These are phyloP conservation scores for Sebastes steindachneri DNA, from an alignment of 2,797 vertebrate genomes.

Conservation along the genomic window DNA sequence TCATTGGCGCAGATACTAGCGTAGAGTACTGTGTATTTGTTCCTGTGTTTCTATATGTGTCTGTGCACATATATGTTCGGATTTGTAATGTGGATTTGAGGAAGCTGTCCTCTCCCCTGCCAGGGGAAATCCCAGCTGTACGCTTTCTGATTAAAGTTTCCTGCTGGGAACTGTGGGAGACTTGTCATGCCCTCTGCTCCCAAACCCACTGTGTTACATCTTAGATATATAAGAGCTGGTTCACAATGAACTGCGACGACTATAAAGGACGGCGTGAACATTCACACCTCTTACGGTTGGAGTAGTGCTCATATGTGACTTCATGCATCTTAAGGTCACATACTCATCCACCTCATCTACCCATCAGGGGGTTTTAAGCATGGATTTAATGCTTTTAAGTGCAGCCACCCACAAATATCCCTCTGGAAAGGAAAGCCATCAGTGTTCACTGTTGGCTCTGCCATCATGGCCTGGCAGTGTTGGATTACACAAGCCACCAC, in stretches of 20 bases:
- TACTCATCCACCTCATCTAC: neutral
- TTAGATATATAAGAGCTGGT: neutral
- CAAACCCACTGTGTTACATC: neutral
- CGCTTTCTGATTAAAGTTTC: conserved; percentile 25
- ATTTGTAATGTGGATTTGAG: neutral
- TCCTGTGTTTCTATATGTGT: neutral
- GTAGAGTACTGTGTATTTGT: neutral
- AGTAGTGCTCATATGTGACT: neutral
- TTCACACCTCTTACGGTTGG: conserved; percentile 23
- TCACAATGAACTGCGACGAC: neutral
- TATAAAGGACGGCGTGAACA: neutral
- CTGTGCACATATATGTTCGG: neutral
- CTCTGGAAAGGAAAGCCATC: conserved; percentile 62
- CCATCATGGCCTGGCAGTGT: conserved; percentile 55
- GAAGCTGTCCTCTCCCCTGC: neutral
- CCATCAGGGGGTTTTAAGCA: conserved; percentile 61
- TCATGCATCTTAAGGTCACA: conserved; percentile 26
- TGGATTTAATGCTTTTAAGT: conserved; percentile 69
- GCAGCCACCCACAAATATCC: conserved; percentile 51
- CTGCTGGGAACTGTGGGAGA: conserved; percentile 9
- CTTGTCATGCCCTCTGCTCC: neutral
- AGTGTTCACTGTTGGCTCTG: conserved; percentile 49
- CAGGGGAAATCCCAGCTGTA: neutral
- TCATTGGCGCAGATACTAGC: conserved; percentile 24
- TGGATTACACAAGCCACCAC: conserved; percentile 66